Evolutionary conservation across 2,113 vertebrate genomes (phyloP).

Genomic region (Thryonomys swinderianus): DNA sequence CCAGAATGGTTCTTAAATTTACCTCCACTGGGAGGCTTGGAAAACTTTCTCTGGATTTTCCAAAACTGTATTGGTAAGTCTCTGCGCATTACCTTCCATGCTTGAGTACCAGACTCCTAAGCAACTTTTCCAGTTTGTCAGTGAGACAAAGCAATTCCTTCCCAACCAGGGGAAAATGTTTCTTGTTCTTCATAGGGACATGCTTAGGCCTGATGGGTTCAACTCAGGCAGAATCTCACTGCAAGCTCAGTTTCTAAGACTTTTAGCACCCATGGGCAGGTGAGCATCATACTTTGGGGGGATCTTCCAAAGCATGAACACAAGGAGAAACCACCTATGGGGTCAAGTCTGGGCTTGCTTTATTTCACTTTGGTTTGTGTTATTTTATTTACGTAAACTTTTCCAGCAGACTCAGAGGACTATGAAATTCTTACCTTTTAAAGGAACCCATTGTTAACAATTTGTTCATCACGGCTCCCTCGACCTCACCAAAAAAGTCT

Average conservation of each 20-base stretch:
- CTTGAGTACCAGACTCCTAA: background rate
- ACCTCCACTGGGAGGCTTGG: slow-evolving; percentile 34
- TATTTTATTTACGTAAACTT: slow-evolving; percentile 72
- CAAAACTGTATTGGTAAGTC: background rate
- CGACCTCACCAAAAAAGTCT: slow-evolving; percentile 96
- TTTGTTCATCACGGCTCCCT: slow-evolving; percentile 99
- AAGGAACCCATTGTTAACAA: slow-evolving; percentile 98
- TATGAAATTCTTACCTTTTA: slow-evolving; percentile 92
- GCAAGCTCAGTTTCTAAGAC: slow-evolving; percentile 37
- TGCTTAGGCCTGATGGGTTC: background rate
- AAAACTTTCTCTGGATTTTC: slow-evolving; percentile 17
- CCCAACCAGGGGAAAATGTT: slow-evolving; percentile 22
- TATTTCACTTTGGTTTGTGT: slow-evolving; percentile 60
- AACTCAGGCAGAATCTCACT: slow-evolving; percentile 51
- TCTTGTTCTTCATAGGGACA: background rate
- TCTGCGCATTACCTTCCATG: background rate
- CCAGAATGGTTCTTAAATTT: background rate
- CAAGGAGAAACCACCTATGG: slow-evolving; percentile 21
- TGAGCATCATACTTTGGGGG: background rate
- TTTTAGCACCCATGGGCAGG: background rate
- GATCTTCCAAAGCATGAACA: slow-evolving; percentile 27
- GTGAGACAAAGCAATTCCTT: background rate
- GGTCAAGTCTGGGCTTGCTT: slow-evolving; percentile 59
- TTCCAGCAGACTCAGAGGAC: background rate
- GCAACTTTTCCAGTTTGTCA: background rate